These are phyloP conservation scores for Poeciliopsis paucimaculata DNA, from an alignment of 2,797 vertebrate genomes.

Conservation along the genomic window DNA sequence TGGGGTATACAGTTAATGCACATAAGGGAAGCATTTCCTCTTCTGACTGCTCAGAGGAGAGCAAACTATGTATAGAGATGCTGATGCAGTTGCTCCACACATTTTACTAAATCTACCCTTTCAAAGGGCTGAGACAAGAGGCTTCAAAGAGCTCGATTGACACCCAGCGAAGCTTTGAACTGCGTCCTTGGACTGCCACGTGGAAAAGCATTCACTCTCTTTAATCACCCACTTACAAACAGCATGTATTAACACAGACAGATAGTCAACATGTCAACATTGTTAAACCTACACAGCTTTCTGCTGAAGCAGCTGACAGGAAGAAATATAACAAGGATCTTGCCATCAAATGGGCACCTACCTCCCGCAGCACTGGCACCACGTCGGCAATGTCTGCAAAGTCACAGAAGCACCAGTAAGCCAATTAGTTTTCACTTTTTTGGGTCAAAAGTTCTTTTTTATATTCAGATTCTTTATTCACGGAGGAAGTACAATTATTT, in stretches of 20 bases:
- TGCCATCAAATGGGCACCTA: constrained; percentile 24
- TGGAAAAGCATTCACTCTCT: constrained; percentile 55
- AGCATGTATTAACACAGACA: constrained; percentile 53
- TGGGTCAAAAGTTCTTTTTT: not conserved
- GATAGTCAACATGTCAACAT: constrained; percentile 35
- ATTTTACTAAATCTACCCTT: constrained; percentile 43
- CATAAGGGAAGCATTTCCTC: constrained; percentile 41
- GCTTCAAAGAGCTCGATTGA: constrained; percentile 71
- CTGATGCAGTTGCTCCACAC: constrained; percentile 23
- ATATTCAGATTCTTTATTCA: not conserved
- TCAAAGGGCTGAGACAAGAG: constrained; percentile 46
- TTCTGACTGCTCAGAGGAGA: constrained; percentile 25
- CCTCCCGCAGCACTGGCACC: constrained; percentile 1
- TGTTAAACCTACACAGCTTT: constrained; percentile 8
- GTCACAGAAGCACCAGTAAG: not conserved
- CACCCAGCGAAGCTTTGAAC: constrained; percentile 70
- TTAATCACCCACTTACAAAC: constrained; percentile 62
- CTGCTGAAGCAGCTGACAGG: constrained; percentile 14
- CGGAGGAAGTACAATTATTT: not conserved
- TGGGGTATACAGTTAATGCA: constrained; percentile 29
- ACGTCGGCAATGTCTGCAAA: not conserved
- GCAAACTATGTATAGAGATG: constrained; percentile 33
- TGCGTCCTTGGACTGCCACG: constrained; percentile 67
- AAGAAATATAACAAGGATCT: constrained; percentile 28
- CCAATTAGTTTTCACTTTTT: constrained; percentile 1